phyloP scores from a whole-genome alignment of 1,140 invertebrate species.

The Drosophila baimaii region DNA sequence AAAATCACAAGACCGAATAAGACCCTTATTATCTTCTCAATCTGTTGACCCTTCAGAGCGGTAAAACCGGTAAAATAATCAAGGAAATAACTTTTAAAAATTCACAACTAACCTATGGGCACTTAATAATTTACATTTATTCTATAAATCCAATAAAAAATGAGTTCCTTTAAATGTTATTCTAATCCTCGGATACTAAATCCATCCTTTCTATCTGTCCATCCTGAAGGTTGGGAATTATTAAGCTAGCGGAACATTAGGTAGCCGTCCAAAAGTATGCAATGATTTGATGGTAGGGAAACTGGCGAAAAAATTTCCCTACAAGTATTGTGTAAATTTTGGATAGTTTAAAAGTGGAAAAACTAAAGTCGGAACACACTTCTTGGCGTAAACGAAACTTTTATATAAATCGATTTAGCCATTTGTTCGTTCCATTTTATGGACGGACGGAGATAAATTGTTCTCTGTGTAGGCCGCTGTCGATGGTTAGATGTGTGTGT shows the following conservation, averaged over 20 bases:
- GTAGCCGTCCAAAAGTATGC: neutral
- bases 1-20: neutral
- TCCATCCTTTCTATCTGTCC: too few relatives aligned
- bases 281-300: neutral
- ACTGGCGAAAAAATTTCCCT: too few relatives aligned
- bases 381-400: too few relatives aligned
- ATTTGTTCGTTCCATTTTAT: neutral
- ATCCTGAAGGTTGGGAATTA: neutral
- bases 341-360: neutral
- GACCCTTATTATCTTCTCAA: too few relatives aligned
- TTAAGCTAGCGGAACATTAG: neutral
- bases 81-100: neutral
- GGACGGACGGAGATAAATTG: neutral
- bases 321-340: neutral
- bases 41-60: neutral
- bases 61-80: too few relatives aligned
- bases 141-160: too few relatives aligned
- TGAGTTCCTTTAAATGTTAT: too few relatives aligned
- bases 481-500: conserved; percentile 31
- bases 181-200: too few relatives aligned
- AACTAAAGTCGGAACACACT: too few relatives aligned
- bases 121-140: too few relatives aligned
- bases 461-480: conserved; percentile 41
- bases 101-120: too few relatives aligned
- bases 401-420: neutral